Percentiles rank a stretch among this genome's conserved stretches.
phyloP scores from a whole-genome alignment of 35 echinoderm and acorn worm genomes.

The Eucidaris tribuloides region DNA sequence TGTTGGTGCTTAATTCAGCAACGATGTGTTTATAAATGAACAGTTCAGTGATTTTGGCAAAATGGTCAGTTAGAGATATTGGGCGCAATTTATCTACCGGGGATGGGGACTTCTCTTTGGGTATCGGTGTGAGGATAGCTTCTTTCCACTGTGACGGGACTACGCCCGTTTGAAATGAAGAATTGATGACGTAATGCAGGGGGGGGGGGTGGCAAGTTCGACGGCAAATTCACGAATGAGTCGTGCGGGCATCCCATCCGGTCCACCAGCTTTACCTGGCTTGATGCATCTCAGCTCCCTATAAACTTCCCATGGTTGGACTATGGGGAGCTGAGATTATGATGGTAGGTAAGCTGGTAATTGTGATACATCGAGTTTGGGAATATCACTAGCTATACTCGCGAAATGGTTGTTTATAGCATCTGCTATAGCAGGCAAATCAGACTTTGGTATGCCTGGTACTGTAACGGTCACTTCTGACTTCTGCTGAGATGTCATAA shows the following conservation, averaged over 20 bases:
- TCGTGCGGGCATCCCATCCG: constrained; percentile 37
- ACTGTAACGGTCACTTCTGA: no score
- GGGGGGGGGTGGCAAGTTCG: constrained; percentile 30
- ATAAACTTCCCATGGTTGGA: neutral
- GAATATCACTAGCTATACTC: no score
- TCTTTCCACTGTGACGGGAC: constrained; percentile 46
- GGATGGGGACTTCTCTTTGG: constrained; percentile 16
- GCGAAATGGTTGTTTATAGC: no score
- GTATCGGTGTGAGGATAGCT: constrained; percentile 41
- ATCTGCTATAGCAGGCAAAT: no score
- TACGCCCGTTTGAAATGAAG: neutral
- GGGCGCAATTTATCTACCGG: constrained; percentile 28
- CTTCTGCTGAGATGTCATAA: no score
- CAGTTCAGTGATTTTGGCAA: constrained; percentile 44
- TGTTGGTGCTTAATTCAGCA: neutral
- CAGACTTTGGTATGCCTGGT: no score
- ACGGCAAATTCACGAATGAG: constrained; percentile 33
- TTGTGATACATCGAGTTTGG: no score
- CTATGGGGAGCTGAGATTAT: no score
- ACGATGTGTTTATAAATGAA: constrained; percentile 26
- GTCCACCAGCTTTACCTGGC: constrained; percentile 30
- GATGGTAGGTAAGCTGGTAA: no score
- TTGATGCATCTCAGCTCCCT: neutral
- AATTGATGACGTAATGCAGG: constrained; percentile 41
- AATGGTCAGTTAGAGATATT: constrained; percentile 41